Conservation (phyloP, 2,797 vertebrate genomes). For the Crypturellus tataupa region DNA sequence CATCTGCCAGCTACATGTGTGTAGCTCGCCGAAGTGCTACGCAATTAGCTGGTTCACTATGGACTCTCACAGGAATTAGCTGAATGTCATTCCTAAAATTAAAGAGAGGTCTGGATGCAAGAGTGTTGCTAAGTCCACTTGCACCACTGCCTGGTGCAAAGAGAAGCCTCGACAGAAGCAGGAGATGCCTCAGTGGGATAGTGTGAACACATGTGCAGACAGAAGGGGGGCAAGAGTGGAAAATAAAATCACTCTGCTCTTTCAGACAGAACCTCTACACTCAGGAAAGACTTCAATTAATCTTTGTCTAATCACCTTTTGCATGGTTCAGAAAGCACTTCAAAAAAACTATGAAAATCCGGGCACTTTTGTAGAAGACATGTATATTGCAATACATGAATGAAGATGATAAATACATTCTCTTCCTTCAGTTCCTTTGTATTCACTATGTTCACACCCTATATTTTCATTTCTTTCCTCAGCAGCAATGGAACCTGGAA, state of each 20-base stretch:
- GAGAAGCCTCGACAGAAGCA: not conserved
- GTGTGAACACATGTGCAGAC: not conserved
- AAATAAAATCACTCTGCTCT: not conserved
- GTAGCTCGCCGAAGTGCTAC: rapidly evolving
- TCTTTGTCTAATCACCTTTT: not conserved
- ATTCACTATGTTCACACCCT: not conserved
- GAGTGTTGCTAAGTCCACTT: not conserved
- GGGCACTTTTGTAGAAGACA: not conserved
- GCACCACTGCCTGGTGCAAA: not conserved
- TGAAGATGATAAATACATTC: not conserved
- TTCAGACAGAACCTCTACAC: not conserved
- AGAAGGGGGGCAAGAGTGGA: not conserved
- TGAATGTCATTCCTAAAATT: not conserved
- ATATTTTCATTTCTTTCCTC: not conserved
- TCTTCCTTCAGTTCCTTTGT: not conserved
- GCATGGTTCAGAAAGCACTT: not conserved
- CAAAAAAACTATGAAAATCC: not conserved
- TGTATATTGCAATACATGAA: not conserved
- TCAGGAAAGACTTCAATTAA: not conserved
- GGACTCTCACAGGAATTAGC: not conserved
- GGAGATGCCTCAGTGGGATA: not conserved
- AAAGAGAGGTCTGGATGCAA: not conserved
- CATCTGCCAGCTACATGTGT: not conserved
- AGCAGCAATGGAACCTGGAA: not conserved
- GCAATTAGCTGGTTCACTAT: not conserved